phyloP scores from a whole-genome alignment of 92 coral and sea anemone genomes.

The Epizoanthus rinbou region DNA sequence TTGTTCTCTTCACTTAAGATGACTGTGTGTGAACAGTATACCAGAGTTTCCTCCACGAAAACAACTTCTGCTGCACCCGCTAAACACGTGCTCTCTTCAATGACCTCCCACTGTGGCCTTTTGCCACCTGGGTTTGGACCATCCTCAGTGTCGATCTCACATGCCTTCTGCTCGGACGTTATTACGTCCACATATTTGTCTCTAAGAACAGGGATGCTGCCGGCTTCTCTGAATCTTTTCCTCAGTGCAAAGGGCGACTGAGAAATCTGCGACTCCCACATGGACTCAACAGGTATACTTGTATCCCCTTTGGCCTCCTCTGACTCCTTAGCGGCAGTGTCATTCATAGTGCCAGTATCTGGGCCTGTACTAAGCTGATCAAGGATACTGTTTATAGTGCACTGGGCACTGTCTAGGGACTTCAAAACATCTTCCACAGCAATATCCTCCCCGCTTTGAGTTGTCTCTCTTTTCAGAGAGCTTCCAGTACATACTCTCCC shows the following conservation, averaged over 20 bases:
- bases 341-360: neutral
- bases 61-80: neutral
- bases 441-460: neutral
- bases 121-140: neutral
- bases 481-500: neutral
- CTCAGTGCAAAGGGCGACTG: constrained; percentile 29
- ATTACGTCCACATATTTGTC: neutral
- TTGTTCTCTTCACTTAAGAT: too few species aligned
- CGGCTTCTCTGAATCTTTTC: neutral
- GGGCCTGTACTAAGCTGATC: constrained; percentile 8
- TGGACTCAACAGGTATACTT: neutral
- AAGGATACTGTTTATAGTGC: constrained; percentile 27
- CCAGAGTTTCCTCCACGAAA: too few species aligned
- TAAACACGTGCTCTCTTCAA: constrained; percentile 10
- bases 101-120: constrained; percentile 23
- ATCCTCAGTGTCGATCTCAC: neutral
- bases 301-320: neutral
- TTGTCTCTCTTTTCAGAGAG: neutral
- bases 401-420: constrained; percentile 37
- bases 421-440: constrained; percentile 18
- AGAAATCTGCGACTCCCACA: neutral
- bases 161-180: neutral
- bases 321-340: neutral
- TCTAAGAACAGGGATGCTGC: neutral
- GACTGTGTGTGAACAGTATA: too few species aligned